These are phyloP conservation scores for Sweltsa coloradensis DNA, from an alignment of 1,140 invertebrate species.

Conservation along the genomic window DNA sequence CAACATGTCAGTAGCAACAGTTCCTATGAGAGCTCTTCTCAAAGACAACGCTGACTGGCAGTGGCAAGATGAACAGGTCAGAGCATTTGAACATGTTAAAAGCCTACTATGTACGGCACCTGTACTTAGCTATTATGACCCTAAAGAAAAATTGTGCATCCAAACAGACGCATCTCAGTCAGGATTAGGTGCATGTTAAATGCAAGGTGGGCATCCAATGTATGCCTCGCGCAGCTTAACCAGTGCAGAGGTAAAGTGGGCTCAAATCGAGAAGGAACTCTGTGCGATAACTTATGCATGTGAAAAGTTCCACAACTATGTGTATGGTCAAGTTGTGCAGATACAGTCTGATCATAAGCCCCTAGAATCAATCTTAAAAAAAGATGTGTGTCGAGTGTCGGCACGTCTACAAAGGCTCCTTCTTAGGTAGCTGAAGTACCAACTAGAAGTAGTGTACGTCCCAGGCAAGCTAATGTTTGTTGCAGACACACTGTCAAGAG, in stretches of 20 bases:
- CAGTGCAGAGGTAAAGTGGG: conserved; percentile 19
- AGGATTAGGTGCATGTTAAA: conserved; percentile 16
- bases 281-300: conserved; percentile 18
- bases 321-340: conserved; percentile 16
- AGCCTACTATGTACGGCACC: too few species aligned
- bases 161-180: conserved; percentile 10
- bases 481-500: too few species aligned
- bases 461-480: too few species aligned
- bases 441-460: too few species aligned
- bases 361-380: conserved; percentile 22
- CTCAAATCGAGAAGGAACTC: conserved; percentile 19
- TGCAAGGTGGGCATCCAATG: conserved; percentile 20
- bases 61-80: conserved; percentile 16
- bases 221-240: conserved; percentile 23
- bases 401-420: too few species aligned
- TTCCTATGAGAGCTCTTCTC: conserved; percentile 14
- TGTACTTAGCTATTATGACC: conserved; percentile 20
- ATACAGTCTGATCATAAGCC: conserved; percentile 20
- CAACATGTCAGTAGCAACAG: conserved; percentile 12
- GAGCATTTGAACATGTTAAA: too few species aligned
- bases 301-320: conserved; percentile 19
- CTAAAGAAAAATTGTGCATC: conserved; percentile 16
- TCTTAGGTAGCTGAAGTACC: too few species aligned
- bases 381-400: too few species aligned
- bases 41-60: conserved; percentile 13